Base-by-base conservation (phyloP, 2,888 invertebrate species). In the Dioctria rufipes region DNA sequence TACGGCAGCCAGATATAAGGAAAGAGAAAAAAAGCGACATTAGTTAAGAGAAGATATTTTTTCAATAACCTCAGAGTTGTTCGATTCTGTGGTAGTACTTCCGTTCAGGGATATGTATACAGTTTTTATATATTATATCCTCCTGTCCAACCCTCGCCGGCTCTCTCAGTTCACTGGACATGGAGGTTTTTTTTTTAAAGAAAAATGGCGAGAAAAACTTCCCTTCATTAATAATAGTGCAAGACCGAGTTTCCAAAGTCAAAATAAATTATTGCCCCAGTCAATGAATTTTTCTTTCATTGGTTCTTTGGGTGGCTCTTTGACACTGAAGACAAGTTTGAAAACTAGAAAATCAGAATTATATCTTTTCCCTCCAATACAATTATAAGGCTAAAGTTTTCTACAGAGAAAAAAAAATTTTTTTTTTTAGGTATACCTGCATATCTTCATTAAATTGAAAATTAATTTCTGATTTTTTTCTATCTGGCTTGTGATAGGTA, bases 271-370 rank as follows among this genome's bases (percentile, higher is more conserved):
- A 39, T 25, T 25, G 25, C 25, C 25, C 51, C 69, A 69, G 25
- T 51, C 69, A 69, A 69, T 69, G 69, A 43, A 39, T 69, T 69
- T 69, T 51, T 51, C 51, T 69, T 13, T 6, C 54, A 46, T 8
- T 46, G 8, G 8, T 8, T 13, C 11, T 40, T 42, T 69, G 25
- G 69, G 69, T 51, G 51, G 11, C 49, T 69, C 69, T 69, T 69
- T 69, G 69, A 69, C 69, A 69, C 49, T 69, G 69, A 69, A 69
- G 69, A 69, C 69, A 69, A 69, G 51, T 69, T 69, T 69, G n/a
- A 4, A 9, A 39, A 69, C 49, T 43, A 11, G 5, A 25, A 51
- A 69, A 69, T 49, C 6, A 4, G 42, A 46, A 49, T 49, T 46
- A 46, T 46, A 3, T 9, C 25, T 49, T 67, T 67, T 43, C 8